A percentile compares a stretch with the other conserved stretches of the same genome.
phyloP scores from a whole-genome alignment of 2,888 invertebrate species.

The Panopea generosa region DNA sequence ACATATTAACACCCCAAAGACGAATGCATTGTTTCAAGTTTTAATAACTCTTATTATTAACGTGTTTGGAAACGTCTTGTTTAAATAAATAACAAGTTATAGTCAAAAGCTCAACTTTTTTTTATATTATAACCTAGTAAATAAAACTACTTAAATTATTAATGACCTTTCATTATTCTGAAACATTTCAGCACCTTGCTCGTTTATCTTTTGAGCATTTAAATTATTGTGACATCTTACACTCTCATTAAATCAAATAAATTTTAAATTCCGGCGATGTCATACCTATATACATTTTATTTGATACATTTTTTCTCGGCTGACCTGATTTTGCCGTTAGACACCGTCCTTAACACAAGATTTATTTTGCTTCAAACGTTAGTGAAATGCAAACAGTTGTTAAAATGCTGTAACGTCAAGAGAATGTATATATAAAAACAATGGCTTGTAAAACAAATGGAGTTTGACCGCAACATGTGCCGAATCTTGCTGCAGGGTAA shows the following conservation, averaged over 20 bases:
- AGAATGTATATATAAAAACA: slow-evolving; percentile 38
- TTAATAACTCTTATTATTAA: too few species aligned
- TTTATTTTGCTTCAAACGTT: slow-evolving; percentile 24
- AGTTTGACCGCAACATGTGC: slow-evolving; percentile 14
- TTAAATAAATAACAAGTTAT: too few species aligned
- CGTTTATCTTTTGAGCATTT: slow-evolving; percentile 43
- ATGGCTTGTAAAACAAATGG: slow-evolving; percentile 15
- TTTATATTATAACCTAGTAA: too few species aligned
- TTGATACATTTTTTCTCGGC: slow-evolving; percentile 11
- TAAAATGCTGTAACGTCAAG: slow-evolving; percentile 7
- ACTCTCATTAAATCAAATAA: slow-evolving; percentile 48
- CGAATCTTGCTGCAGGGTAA: not conserved
- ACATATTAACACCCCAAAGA: too few species aligned
- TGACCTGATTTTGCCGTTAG: slow-evolving; percentile 39
- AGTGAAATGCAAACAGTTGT: slow-evolving; percentile 27
- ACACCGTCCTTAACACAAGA: slow-evolving; percentile 14
- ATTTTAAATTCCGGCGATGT: slow-evolving; percentile 47
- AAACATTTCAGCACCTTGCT: slow-evolving; percentile 1
- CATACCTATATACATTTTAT: slow-evolving; percentile 38
- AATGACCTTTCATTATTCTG: not conserved
- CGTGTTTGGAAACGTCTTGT: too few species aligned
- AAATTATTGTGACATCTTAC: slow-evolving; percentile 37
- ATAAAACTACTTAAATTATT: slow-evolving; percentile 15
- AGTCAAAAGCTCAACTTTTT: too few species aligned
- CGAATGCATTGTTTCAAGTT: too few species aligned